Base-by-base conservation (phyloP, 2,797 vertebrate species). In the Mormyrops attenuatus region DNA sequence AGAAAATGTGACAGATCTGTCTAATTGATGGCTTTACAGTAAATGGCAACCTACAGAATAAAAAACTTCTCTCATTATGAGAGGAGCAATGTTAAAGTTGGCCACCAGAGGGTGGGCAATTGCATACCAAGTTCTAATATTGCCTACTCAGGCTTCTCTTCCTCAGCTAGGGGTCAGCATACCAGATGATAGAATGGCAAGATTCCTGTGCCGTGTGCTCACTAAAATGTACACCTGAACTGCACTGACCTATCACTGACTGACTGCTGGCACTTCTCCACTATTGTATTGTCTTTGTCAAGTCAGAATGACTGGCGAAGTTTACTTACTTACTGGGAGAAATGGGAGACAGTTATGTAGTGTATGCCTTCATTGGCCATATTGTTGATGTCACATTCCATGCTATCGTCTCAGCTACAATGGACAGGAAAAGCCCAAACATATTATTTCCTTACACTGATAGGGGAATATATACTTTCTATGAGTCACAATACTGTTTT, bases 91-190 rank as follows among this genome's bases (percentile, higher is more conserved):
- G 49, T 47, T 66, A 11, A 53, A 53, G 34, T 55, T 66, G 85
- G 49, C 63, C 89, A 87, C 89, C 85, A 89, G 89, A 55, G 85
- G 89, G 89, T n/a, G 66, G 20, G 49, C 50, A 47, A 49, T 77
- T 15, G 85, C 49, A 55, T 87, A 55, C 49, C 34, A 49, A 66
- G 47, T 47, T 47, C 47, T 60, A n/a, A 57, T 86, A 49, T 73
- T 87, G 50, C 49, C 49, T 30, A 4, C 7, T 26, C 30, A 20
- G 53, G 86, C 22, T 17, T 26, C 38, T 41, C 17, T n/a, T 60
- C 30, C 9, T 38, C 3, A 57, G 41, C 20, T 17, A 86, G 63
- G 63, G 49, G 38, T 87, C 85, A 87, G 63, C 49, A 17, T 60
- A 86, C 34, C 82, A 86, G 57, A 86, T 22, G 11, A 49, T 47